Evolutionary conservation across 2,113 vertebrate species (phyloP), one percentile per base, ranked within the genome.

Genomic region (Salminus brasiliensis): DNA sequence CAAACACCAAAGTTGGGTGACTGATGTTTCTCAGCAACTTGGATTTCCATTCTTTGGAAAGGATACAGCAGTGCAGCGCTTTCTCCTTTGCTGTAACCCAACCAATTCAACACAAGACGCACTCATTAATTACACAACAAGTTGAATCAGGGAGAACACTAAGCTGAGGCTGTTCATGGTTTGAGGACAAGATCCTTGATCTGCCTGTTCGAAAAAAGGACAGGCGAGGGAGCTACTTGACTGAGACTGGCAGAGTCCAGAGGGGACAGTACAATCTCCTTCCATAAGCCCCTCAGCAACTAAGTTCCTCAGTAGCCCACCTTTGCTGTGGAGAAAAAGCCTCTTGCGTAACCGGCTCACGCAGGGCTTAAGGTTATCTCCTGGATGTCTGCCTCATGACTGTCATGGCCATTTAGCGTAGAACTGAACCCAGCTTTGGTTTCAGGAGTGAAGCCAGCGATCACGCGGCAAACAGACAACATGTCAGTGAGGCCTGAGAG

Each of bases 271-370:
- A 18, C 45, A 29, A 43, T 34, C 12, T 57, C 41, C 49, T 52
- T 67, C 63, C 49, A 68, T 77, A 79, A 85, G 60, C 55, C 52
- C 67, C 77, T n/a, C n/a, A n/a, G n/a, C n/a, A n/a, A n/a, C n/a
- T 79, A 81, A 87, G 79, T 72, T 68, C 55, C 74, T 74, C 34
- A 73, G 47, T 52, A 73, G 72, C 60, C 57, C 74, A 71, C 79
- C 76, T 79, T 25, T 43, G 70, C 55, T 41, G n/a, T 15, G 36
- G 30, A 45, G 68, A 76, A 57, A 81, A 85, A 88, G 84, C 60
- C 75, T 84, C 82, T 85, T 87, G 77, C 29, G 30, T 83, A 85
- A 87, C 45, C 49, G 55, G 76, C 76, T 85, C 59, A 76, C 52
- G 30, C 62, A 43, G 65, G 41, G 62, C 63, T 85, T 82, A 82